Evolutionary conservation across 2,113 vertebrate genomes (phyloP).

Genomic region (Corythornis vintsioides): DNA sequence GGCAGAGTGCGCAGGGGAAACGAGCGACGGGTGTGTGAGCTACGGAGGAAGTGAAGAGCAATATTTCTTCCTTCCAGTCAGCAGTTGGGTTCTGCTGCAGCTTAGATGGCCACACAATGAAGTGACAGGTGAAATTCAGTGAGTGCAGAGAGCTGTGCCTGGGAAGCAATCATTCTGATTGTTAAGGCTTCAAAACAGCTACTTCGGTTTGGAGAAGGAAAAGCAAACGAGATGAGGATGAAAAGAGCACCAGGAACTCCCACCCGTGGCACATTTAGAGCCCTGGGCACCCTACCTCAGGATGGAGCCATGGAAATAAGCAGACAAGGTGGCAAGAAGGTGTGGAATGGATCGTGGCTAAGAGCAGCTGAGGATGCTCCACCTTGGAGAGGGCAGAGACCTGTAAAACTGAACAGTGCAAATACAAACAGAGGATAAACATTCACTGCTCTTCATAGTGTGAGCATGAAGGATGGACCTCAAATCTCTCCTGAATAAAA

Average conservation of each 20-base stretch:
- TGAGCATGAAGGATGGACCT: neutral
- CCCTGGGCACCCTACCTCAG: neutral
- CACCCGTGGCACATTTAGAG: accelerated
- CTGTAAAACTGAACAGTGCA: neutral
- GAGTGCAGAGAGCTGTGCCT: neutral
- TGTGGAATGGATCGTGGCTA: neutral
- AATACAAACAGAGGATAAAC: neutral
- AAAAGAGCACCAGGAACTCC: neutral
- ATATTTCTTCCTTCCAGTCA: neutral
- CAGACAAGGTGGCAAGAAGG: neutral
- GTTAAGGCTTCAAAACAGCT: neutral
- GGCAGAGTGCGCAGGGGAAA: too few relatives aligned
- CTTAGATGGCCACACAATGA: neutral
- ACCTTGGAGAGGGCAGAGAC: neutral
- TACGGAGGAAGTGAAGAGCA: neutral
- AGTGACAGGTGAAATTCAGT: neutral
- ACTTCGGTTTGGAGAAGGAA: neutral
- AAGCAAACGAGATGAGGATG: neutral
- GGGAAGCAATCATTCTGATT: neutral
- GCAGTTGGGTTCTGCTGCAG: neutral
- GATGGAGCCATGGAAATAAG: neutral
- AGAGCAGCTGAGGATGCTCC: neutral
- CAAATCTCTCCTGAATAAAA: neutral
- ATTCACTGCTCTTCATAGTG: neutral
- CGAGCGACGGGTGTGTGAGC: too few relatives aligned